Base-by-base conservation (phyloP, 1,140 invertebrate genomes). In the Drosophila mayri region DNA sequence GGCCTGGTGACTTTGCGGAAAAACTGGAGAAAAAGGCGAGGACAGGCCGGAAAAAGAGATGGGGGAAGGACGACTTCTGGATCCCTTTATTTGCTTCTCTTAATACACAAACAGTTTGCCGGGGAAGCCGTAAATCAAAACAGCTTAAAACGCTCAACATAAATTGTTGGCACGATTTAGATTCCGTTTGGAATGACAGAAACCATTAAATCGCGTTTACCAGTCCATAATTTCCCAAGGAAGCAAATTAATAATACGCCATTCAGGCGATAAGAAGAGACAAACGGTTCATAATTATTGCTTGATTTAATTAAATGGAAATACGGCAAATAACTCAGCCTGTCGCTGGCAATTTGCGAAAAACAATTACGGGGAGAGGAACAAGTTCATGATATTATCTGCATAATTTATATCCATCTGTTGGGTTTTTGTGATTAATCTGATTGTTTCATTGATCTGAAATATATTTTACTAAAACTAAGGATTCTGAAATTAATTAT, bases 61-160 rank as follows among this genome's bases (percentile, higher is more conserved):
- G 10, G 20, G 20, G 0, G 6, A n/a, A 25, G 49, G 22, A 4
- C 14, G 12, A 37, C 32, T 22, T 50, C 32, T 30, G 32, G 32
- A 54, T 18, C 32, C 61, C 52, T 59, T 59, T 68, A 67, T 82
- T 47, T 41, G 44, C 50, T 22, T 49, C 50, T 28, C 32, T 52
- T 79, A 60, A 77, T 73, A 44, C 44, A 28, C 66, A 74, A 74
- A 67, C 40, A 54, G 62, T 70, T 57, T 61, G 32, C 61, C 66
- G 20, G 49, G 35, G 41, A 70, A 81, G 81, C 78, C 74, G 71
- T 85, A 85, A 85, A 81, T 85, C 74, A 85, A 85, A 81, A 71
- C 65, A 81, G 81, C 73, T 78, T 81, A 74, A 74, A 73, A 67
- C 22, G 59, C 49, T 73, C 55, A 58, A 54, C 65, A 73, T 76